These are phyloP conservation scores for Cynocephalus volans DNA, from an alignment of 2,113 vertebrate species.

Conservation along the genomic window DNA sequence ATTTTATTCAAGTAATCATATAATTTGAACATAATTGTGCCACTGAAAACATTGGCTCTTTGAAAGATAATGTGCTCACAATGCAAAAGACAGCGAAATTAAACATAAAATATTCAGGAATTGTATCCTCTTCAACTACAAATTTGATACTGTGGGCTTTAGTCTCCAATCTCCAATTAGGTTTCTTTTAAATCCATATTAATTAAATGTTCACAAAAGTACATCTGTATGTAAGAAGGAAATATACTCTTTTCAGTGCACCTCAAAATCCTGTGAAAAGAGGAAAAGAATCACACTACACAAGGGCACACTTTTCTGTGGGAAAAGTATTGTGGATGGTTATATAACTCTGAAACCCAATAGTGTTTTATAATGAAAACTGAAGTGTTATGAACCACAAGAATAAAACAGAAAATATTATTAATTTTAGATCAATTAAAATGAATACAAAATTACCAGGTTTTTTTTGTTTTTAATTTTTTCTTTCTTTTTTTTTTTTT, in stretches of 20 bases:
- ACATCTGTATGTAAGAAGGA: conserved; percentile 65
- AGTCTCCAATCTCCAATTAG: conserved; percentile 74
- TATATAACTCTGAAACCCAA: conserved; percentile 64
- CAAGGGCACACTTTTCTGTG: conserved; percentile 49
- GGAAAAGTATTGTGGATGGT: not conserved
- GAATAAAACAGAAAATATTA: conserved; percentile 57
- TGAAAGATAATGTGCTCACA: conserved; percentile 69
- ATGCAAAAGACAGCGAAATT: conserved; percentile 75
- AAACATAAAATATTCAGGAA: conserved; percentile 75
- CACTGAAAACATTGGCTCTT: conserved; percentile 69
- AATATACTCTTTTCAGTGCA: conserved; percentile 77
- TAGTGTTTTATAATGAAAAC: conserved; percentile 53
- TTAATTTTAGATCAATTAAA: conserved; percentile 48
- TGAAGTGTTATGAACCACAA: not conserved
- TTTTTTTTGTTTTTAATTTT: not conserved
- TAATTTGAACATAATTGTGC: conserved; percentile 60
- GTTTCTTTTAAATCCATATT: conserved; percentile 81
- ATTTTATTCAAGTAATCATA: conserved; percentile 38
- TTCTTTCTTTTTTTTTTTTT: not conserved
- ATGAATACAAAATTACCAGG: conserved; percentile 74
- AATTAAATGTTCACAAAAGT: conserved; percentile 80
- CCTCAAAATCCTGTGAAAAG: conserved; percentile 61
- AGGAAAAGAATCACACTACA: not conserved
- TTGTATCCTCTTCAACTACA: conserved; percentile 79
- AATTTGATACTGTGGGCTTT: conserved; percentile 66